Evolutionary conservation across 1,140 invertebrate genomes (phyloP), one percentile per base, ranked within the genome.

Genomic region (Galendromus occidentalis): DNA sequence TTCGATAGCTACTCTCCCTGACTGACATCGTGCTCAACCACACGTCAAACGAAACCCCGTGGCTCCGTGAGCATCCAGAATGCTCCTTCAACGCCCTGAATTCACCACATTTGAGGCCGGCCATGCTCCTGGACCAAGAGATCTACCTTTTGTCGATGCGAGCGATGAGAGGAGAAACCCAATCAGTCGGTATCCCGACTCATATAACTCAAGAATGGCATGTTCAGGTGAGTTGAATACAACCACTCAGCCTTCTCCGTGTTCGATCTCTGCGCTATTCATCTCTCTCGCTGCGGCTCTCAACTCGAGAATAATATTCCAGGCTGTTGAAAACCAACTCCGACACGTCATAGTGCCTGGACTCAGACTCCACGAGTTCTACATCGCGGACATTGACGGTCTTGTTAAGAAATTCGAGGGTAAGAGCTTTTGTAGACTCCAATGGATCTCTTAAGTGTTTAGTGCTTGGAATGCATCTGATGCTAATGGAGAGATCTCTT

Each of bases 1-100:
- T n/a, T 69, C 95, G 91, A 89, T 6, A 39, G 9, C 33, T 94
- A 51, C 76, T 94, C 51, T 89, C 88, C 42, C 84, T 98, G 69
- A 93, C 91, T 73, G 95, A 98, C 76, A 86, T 98, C 68, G 95
- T 99, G 51, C 79, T 95, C 67, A 99, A 98, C 79, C 95, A 99
- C 75, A 94, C 94, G 1, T 91, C 95, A 0, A 96, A 93, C 74
- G 91, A 95, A 77, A 91, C 86, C 71, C 77, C 82, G 29, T 96
- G 92, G 87, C 74, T 98, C 28, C 67, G 81, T 63, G 81, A 86
- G 67, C 85, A 97, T 79, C 92, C 94, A 41, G 91, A 98, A 75
- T 85, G 85, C 68, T 85, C 87, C 1, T 98, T 93, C 75, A 98
- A 98, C 75, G 84, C 91, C 70, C 66, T 77, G 5, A 96, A 95